Evolutionary conservation across 2,888 invertebrate species (phyloP).

Genomic region (Ophion ellenae): DNA sequence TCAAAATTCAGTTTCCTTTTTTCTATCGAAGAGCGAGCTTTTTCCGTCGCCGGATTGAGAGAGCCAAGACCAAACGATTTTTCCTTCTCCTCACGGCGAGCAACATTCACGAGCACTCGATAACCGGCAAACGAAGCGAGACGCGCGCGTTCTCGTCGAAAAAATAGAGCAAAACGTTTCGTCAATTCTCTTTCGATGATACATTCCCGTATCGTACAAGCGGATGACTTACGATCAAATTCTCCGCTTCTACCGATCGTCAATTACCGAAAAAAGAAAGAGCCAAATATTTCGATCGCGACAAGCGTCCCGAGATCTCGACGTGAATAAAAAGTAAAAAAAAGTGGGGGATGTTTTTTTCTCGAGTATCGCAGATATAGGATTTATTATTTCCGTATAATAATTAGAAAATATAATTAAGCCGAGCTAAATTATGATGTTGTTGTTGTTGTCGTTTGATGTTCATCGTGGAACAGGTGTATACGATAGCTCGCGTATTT

Average conservation of each 20-base stretch:
- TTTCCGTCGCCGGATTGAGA: constrained; percentile 16
- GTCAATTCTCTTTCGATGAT: neutral
- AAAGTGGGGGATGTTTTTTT: constrained; percentile 66
- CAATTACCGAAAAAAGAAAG: neutral
- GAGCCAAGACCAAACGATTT: constrained; percentile 3
- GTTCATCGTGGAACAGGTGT: constrained; percentile 78
- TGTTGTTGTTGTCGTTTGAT: constrained; percentile 73
- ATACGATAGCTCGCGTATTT: constrained; percentile 75
- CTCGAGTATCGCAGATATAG: constrained; percentile 82
- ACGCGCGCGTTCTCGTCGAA: neutral
- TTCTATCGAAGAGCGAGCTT: constrained; percentile 42
- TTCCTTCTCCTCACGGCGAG: neutral
- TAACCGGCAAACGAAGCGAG: neutral
- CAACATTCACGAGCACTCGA: neutral
- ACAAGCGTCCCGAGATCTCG: neutral
- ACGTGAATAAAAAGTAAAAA: constrained; percentile 31
- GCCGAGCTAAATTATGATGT: constrained; percentile 83
- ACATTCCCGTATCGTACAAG: neutral
- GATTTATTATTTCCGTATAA: constrained; percentile 83
- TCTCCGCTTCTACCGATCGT: neutral
- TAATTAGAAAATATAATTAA: constrained; percentile 84
- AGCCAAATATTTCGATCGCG: neutral
- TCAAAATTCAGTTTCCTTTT: constrained; percentile 33
- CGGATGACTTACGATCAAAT: too few relatives aligned
- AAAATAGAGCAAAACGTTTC: neutral